Evolutionary conservation across 92 coral and sea anemone species (phyloP).

Genomic region (Zoanthus sociatus): DNA sequence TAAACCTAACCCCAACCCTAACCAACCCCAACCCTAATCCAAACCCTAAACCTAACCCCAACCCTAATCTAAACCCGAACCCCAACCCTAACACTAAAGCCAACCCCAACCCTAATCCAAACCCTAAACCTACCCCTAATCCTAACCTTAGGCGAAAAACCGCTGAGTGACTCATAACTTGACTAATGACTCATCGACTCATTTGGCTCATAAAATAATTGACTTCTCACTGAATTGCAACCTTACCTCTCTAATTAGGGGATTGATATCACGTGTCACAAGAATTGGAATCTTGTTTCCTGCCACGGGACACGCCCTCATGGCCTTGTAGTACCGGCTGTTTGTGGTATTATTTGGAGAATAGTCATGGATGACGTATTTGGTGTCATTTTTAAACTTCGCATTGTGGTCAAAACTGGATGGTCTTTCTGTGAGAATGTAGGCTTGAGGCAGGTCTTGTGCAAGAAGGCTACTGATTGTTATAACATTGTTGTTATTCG

Average conservation of each 20-base stretch:
- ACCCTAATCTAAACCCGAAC: no score
- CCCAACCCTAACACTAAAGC: no score
- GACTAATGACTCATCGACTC: no score
- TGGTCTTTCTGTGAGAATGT: constrained; percentile 78
- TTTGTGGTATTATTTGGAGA: constrained; percentile 59
- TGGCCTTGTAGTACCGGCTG: constrained; percentile 76
- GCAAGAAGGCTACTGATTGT: constrained; percentile 75
- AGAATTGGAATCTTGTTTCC: constrained; percentile 74
- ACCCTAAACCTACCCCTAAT: no score
- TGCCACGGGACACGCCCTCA: constrained; percentile 87
- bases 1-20: no score
- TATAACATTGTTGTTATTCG: constrained; percentile 57
- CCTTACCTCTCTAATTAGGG: constrained; percentile 63
- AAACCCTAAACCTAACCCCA: no score
- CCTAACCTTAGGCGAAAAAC: no score
- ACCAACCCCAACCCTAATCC: no score
- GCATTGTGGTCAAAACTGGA: constrained; percentile 78
- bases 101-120: no score
- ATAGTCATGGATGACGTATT: constrained; percentile 72
- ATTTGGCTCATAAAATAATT: no score
- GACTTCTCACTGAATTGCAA: neutral
- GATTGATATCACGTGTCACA: constrained; percentile 72
- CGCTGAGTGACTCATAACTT: no score
- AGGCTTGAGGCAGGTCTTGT: constrained; percentile 77
- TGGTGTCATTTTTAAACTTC: constrained; percentile 70